Evolutionary conservation across 1,140 invertebrate species (phyloP), one percentile per base, ranked within the genome.

Genomic region (Conus ventricosus): DNA sequence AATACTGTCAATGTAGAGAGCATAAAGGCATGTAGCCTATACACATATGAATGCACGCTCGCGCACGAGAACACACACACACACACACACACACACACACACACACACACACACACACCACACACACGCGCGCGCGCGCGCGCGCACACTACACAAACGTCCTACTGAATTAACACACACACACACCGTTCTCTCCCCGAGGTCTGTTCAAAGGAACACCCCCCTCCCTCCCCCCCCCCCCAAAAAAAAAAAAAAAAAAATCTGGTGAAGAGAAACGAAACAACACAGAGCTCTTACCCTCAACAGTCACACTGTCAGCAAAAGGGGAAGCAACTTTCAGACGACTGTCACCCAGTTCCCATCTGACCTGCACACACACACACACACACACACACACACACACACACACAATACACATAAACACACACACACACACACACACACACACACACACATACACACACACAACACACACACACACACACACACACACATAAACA

Each of bases 401-500:
- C n/a, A n/a, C n/a, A n/a, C n/a, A n/a, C n/a, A n/a, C n/a, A n/a
- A n/a, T n/a, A n/a, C n/a, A n/a, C 8, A 54, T 4, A 81, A 2
- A 81, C 27, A 81, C 51, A 54, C 27, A 54, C 11, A 81, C 78
- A 23, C 27, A 54, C 39, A 23, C 27, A 54, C 27, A 23, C 39
- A 54, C 39, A 23, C 78, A 54, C 8, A 23, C 39, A 54, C 27
- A 81, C 39, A 81, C 27, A 81, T 8, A 81, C 39, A 81, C 39
- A 81, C 78, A 81, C 27, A 81, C 39, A 81, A 81, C 39, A 81
- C 27, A 81, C 78, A 81, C 27, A 81, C 39, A 81, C 27, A 81
- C 39, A 81, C 27, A 81, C 13, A 81, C 13, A 81, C 10, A 81
- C 4, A 81, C 8, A 78, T 13, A 78, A 5, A 78, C 8, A 78